phyloP scores from a whole-genome alignment of 2,797 vertebrate species.

The Protosalanx chinensis region DNA sequence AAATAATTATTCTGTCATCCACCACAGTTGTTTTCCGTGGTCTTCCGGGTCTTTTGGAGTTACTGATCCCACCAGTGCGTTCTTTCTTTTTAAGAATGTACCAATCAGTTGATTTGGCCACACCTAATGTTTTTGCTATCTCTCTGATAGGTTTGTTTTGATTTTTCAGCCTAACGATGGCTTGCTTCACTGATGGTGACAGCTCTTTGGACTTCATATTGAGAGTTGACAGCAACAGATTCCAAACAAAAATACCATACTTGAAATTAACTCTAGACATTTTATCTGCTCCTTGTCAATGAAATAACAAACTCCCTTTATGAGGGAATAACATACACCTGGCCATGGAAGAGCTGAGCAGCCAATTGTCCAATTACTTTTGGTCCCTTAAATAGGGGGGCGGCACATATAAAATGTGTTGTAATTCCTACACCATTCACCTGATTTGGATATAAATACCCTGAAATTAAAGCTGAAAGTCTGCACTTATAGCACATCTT shows the following conservation, averaged over 20 bases:
- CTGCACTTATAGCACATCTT: too few relatives aligned
- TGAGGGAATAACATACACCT: too few relatives aligned
- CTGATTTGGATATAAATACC: too few relatives aligned
- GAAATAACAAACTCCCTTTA: too few relatives aligned
- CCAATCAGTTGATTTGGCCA: slow-evolving; percentile 25
- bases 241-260: neutral
- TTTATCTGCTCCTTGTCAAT: neutral
- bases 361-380: too few relatives aligned
- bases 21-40: slow-evolving; percentile 30
- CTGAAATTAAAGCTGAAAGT: too few relatives aligned
- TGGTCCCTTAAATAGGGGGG: too few relatives aligned
- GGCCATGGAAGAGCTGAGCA: too few relatives aligned
- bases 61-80: slow-evolving; percentile 4
- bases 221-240: slow-evolving; percentile 21
- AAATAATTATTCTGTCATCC: slow-evolving; percentile 30
- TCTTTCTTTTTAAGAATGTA: slow-evolving; percentile 19
- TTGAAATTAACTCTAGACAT: neutral
- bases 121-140: too few relatives aligned
- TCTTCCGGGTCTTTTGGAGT: slow-evolving; percentile 30
- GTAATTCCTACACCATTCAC: too few relatives aligned
- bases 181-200: slow-evolving; percentile 33
- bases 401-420: too few relatives aligned
- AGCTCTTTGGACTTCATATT: slow-evolving; percentile 31
- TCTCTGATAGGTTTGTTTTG: slow-evolving; percentile 26
- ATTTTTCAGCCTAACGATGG: slow-evolving; percentile 34